These are phyloP conservation scores for Syncerus caffer DNA, from an alignment of 2,797 vertebrate genomes.

Conservation along the genomic window DNA sequence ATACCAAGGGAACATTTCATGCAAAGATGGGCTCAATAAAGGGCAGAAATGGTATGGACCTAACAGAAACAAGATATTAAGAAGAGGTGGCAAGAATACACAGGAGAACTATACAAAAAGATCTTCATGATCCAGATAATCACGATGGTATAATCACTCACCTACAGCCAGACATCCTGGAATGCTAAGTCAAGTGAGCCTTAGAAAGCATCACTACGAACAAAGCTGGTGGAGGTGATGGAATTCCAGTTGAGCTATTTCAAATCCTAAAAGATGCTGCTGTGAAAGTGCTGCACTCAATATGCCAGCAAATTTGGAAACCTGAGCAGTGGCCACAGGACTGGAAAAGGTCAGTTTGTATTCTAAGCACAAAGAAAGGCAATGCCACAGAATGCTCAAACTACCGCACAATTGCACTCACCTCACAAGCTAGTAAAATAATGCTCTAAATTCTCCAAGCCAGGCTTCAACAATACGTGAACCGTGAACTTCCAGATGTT, in stretches of 20 bases:
- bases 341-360: not conserved
- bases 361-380: not conserved
- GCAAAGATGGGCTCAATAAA: not conserved
- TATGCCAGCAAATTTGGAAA: not conserved
- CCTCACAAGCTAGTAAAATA: not conserved
- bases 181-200: not conserved
- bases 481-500: not conserved
- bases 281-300: not conserved
- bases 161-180: not conserved
- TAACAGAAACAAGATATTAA: not conserved
- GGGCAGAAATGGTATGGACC: not conserved
- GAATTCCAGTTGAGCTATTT: not conserved
- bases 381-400: not conserved
- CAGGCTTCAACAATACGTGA: not conserved
- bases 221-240: not conserved
- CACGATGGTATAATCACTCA: not conserved
- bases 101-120: not conserved
- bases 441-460: not conserved
- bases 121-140: not conserved
- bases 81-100: not conserved
- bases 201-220: not conserved
- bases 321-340: not conserved
- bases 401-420: not conserved
- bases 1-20: not conserved
- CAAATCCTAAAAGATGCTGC: not conserved